A percentile compares a stretch with the other conserved stretches of the same genome.
phyloP scores from a whole-genome alignment of 2,888 invertebrate genomes.

The Thera obeliscata region DNA sequence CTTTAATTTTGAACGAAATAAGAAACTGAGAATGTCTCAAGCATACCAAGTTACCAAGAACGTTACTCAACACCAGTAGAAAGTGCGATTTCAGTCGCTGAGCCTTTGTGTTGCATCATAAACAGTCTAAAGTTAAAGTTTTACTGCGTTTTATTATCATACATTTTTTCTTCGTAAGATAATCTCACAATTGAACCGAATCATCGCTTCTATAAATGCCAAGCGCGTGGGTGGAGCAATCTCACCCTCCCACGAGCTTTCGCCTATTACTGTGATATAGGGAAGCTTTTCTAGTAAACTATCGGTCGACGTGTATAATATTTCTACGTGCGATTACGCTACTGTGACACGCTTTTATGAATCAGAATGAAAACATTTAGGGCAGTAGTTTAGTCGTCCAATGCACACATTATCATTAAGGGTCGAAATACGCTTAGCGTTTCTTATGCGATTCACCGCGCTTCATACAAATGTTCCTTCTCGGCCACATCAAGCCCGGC shows the following conservation, averaged over 20 bases:
- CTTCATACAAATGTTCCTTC: too few species aligned
- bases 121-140: slow-evolving; percentile 45
- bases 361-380: slow-evolving; percentile 10
- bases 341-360: slow-evolving; percentile 10
- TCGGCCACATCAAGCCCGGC: too few species aligned
- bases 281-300: slow-evolving; percentile 42
- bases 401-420: too few species aligned
- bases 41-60: slow-evolving; percentile 55
- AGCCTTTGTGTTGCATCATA: slow-evolving; percentile 66
- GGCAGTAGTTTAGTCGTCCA: slow-evolving; percentile 17
- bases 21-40: slow-evolving; percentile 58
- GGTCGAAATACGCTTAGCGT: too few species aligned
- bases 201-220: slow-evolving; percentile 52
- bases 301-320: slow-evolving; percentile 36
- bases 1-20: slow-evolving; percentile 12
- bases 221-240: slow-evolving; percentile 54
- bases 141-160: slow-evolving; percentile 26
- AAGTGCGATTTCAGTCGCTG: slow-evolving; percentile 69
- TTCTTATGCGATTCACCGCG: too few species aligned
- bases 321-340: slow-evolving; percentile 29
- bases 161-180: slow-evolving; percentile 26
- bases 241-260: slow-evolving; percentile 52
- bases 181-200: slow-evolving; percentile 46
- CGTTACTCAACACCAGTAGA: slow-evolving; percentile 72
- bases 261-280: slow-evolving; percentile 39